Conservation (phyloP, 2,113 vertebrate genomes). For the Motacilla alba region DNA sequence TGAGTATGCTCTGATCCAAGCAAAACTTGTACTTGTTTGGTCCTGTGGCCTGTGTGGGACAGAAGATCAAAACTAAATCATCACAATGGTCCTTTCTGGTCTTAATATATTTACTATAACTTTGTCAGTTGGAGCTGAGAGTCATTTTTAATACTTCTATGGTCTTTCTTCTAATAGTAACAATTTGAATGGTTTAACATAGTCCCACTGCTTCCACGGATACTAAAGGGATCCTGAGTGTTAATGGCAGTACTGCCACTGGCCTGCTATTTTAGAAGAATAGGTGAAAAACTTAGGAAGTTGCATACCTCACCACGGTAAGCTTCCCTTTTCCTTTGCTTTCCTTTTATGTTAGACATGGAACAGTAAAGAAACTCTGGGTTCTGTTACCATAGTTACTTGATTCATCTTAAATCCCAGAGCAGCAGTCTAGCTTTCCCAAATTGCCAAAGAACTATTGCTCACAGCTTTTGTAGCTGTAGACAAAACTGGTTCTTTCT, state of each 20-base stretch:
- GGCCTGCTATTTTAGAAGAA: constrained; percentile 69
- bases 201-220: constrained; percentile 61
- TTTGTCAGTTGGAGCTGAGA: constrained; percentile 48
- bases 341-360: constrained; percentile 30
- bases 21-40: neutral
- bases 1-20: neutral
- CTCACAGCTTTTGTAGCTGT: neutral
- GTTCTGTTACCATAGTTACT: neutral
- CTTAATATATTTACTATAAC: constrained; percentile 47
- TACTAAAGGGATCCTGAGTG: constrained; percentile 65
- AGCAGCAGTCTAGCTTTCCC: neutral
- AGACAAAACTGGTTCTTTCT: neutral
- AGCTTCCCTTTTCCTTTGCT: constrained; percentile 57
- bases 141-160: constrained; percentile 65
- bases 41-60: constrained; percentile 53
- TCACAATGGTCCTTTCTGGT: constrained; percentile 66
- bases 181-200: constrained; percentile 69
- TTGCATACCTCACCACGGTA: constrained; percentile 59
- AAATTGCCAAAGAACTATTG: neutral
- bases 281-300: constrained; percentile 67
- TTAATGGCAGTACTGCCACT: constrained; percentile 66
- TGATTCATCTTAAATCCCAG: neutral
- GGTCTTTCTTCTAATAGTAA: constrained; percentile 67
- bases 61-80: constrained; percentile 63
- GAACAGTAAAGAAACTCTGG: constrained; percentile 13